A percentile compares a stretch with the other conserved stretches of the same genome.
phyloP scores from a whole-genome alignment of 2,888 invertebrate species.

The Chloromyia formosa region DNA sequence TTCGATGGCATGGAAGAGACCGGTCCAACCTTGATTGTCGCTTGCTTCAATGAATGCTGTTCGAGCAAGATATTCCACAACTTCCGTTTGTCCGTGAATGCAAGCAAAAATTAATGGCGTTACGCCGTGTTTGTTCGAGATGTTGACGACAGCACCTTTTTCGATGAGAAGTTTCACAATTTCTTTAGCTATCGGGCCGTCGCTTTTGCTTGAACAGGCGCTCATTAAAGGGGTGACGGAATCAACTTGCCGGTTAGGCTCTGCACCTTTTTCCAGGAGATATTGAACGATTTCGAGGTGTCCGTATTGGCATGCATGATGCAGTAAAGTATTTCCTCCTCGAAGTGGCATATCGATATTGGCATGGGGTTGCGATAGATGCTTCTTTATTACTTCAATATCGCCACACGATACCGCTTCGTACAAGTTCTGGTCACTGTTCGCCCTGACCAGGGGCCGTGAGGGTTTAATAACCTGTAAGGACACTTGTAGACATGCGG shows the following conservation, averaged over 20 bases:
- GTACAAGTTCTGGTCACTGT: conserved; percentile 53
- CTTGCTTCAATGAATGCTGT: conserved; percentile 58
- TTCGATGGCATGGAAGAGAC: conserved; percentile 62
- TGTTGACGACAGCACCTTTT: conserved; percentile 58
- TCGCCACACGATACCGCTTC: conserved; percentile 54
- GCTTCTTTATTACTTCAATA: conserved; percentile 51
- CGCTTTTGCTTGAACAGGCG: conserved; percentile 55
- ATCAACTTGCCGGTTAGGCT: conserved; percentile 58
- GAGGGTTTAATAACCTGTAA: conserved; percentile 11
- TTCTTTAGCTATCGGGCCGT: conserved; percentile 52
- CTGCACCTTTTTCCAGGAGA: conserved; percentile 55
- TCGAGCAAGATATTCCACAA: conserved; percentile 56
- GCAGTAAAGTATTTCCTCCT: conserved; percentile 55
- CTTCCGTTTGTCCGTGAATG: conserved; percentile 55
- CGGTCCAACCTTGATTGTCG: conserved; percentile 60
- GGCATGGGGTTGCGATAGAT: conserved; percentile 52
- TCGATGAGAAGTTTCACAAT: conserved; percentile 56
- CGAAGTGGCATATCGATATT: conserved; percentile 53
- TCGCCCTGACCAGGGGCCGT: conserved; percentile 31
- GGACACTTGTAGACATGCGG: conserved; percentile 21
- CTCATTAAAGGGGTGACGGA: conserved; percentile 58
- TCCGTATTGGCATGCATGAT: conserved; percentile 57
- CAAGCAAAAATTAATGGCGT: conserved; percentile 63
- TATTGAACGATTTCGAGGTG: conserved; percentile 56
- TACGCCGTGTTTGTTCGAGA: conserved; percentile 59